These are phyloP conservation scores for Drosophila mayaguana DNA, from an alignment of 2,888 invertebrate genomes.

Conservation along the genomic window DNA sequence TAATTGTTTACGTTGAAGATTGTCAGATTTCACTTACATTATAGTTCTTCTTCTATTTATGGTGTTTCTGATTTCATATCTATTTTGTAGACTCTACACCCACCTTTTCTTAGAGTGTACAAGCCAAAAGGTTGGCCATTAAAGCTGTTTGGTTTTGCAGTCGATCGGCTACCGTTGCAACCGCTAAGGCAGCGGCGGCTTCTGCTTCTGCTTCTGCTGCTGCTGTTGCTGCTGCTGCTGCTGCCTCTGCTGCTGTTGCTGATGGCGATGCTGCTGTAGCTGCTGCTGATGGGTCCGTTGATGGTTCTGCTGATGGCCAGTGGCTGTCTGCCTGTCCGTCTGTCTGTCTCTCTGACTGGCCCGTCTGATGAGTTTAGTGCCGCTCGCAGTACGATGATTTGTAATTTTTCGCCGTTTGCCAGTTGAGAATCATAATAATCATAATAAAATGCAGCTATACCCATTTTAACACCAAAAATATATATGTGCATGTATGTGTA, in stretches of 20 bases:
- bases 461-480: conserved; percentile 80
- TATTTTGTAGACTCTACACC: neutral
- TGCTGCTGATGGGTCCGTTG: conserved; percentile 42
- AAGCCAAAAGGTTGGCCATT: conserved; percentile 60
- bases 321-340: conserved; percentile 22
- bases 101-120: conserved; percentile 12
- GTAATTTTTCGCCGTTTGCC: conserved; percentile 65
- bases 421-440: conserved; percentile 80
- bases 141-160: conserved; percentile 65
- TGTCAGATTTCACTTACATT: neutral
- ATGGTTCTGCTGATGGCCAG: conserved; percentile 50
- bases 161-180: conserved; percentile 72
- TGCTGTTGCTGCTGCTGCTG: conserved; percentile 12
- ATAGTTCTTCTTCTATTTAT: neutral
- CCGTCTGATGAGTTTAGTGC: conserved; percentile 74
- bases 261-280: conserved; percentile 39
- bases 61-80: neutral
- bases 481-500: conserved; percentile 40
- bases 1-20: neutral
- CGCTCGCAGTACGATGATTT: conserved; percentile 72
- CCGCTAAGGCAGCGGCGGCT: conserved; percentile 50
- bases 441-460: conserved; percentile 82
- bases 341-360: conserved; percentile 20
- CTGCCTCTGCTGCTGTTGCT: conserved; percentile 26
- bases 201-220: conserved; percentile 18